Conservation (phyloP, 1,140 invertebrate genomes). For the Megalopta genalis region DNA sequence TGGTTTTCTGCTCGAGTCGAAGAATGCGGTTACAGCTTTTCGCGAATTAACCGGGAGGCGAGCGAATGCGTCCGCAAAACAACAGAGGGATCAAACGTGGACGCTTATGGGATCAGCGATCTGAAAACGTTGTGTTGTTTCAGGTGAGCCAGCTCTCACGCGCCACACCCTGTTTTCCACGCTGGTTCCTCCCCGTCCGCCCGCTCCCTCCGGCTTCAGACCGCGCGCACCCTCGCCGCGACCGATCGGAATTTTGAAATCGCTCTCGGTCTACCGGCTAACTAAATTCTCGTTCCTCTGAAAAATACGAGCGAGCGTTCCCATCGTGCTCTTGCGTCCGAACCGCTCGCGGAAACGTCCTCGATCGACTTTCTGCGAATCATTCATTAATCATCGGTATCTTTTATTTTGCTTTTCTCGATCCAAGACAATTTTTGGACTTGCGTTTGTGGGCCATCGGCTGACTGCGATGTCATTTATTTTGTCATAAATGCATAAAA, state of each 20-base stretch:
- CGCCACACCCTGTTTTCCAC: constrained; percentile 71
- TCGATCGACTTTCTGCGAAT: too few relatives aligned
- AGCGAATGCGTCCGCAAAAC: constrained; percentile 65
- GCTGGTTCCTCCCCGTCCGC: constrained; percentile 46
- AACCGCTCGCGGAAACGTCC: neutral
- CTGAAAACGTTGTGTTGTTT: constrained; percentile 79
- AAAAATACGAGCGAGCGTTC: constrained; percentile 23
- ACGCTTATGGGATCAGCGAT: constrained; percentile 79
- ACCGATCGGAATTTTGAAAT: constrained; percentile 63
- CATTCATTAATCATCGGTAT: too few relatives aligned
- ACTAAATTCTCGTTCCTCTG: constrained; percentile 46
- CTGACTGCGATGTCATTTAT: too few relatives aligned
- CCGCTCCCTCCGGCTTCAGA: constrained; percentile 28
- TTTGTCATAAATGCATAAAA: too few relatives aligned
- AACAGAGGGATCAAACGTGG: constrained; percentile 77
- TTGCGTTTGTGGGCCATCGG: too few relatives aligned
- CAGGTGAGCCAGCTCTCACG: constrained; percentile 77
- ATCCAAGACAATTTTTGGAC: too few relatives aligned
- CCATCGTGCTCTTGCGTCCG: neutral
- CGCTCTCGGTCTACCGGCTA: constrained; percentile 60
- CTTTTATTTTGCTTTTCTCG: too few relatives aligned
- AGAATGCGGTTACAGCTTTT: constrained; percentile 54
- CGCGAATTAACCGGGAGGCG: constrained; percentile 60
- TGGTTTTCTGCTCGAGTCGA: constrained; percentile 38
- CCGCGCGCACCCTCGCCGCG: constrained; percentile 46